Percentiles rank a stretch among this genome's conserved stretches.
Evolutionary conservation across 2,888 invertebrate species (phyloP).

Genomic region (Phortica magna): DNA sequence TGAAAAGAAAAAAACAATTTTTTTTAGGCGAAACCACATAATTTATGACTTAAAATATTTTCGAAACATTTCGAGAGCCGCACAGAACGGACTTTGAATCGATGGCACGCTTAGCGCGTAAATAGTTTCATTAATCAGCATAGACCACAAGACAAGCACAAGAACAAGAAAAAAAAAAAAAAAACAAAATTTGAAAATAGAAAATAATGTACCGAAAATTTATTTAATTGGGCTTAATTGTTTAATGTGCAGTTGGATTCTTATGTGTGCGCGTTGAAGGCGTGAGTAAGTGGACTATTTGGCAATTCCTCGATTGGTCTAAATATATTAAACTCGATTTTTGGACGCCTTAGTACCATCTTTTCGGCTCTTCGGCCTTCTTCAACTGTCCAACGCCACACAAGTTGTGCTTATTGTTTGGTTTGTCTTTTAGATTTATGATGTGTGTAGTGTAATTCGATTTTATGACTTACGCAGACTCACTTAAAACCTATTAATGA

Average conservation of each 20-base stretch:
- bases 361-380: background rate
- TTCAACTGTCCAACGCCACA: conserved; percentile 21
- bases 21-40: background rate
- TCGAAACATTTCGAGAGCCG: conserved; percentile 26
- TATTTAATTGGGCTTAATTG: conserved; percentile 56
- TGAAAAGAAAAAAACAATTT: background rate
- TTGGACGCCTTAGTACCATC: background rate
- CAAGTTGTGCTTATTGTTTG: conserved; percentile 28
- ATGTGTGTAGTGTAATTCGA: conserved; percentile 15
- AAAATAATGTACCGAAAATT: conserved; percentile 17
- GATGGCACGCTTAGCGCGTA: background rate
- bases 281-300: background rate
- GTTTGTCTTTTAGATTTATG: conserved; percentile 22
- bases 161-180: background rate
- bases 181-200: background rate
- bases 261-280: conserved; percentile 19
- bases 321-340: conserved; percentile 3
- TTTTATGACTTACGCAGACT: conserved; percentile 54
- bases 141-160: background rate
- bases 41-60: conserved; percentile 32
- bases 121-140: conserved; percentile 28
- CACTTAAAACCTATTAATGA: conserved; percentile 49
- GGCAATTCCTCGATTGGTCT: background rate
- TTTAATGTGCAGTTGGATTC: conserved; percentile 45
- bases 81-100: background rate